Evolutionary conservation across 2,797 vertebrate genomes (phyloP).

Genomic region (Danio tinwini): DNA sequence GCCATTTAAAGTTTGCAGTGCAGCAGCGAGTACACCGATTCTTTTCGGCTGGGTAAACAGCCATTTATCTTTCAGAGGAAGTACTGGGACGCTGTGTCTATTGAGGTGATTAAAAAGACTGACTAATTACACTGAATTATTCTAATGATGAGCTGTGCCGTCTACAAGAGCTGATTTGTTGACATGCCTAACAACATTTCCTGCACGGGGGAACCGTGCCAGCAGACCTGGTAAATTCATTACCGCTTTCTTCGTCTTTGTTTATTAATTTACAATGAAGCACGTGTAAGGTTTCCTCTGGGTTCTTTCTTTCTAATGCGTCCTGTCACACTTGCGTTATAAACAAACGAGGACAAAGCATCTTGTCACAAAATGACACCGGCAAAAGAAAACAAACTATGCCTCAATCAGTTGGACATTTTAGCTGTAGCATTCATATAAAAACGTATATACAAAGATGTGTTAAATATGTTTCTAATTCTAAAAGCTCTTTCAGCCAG

Average conservation of each 20-base stretch:
- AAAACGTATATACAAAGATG: no score
- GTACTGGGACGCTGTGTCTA: slow-evolving; percentile 54
- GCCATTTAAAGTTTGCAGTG: slow-evolving; percentile 48
- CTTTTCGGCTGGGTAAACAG: slow-evolving; percentile 55
- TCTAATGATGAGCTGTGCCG: slow-evolving; percentile 56
- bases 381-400: background rate
- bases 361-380: background rate
- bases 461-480: background rate
- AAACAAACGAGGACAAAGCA: background rate
- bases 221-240: slow-evolving; percentile 36
- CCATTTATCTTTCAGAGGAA: slow-evolving; percentile 54
- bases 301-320: background rate
- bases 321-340: background rate
- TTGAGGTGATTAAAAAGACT: slow-evolving; percentile 60
- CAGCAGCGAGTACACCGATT: slow-evolving; percentile 40
- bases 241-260: slow-evolving; percentile 2
- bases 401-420: slow-evolving; percentile 17
- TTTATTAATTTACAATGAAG: slow-evolving; percentile 39
- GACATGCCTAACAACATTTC: slow-evolving; percentile 53
- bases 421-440: background rate
- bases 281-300: slow-evolving; percentile 11
- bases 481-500: background rate
- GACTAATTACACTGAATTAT: slow-evolving; percentile 62
- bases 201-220: slow-evolving; percentile 45
- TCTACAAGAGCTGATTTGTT: slow-evolving; percentile 59